These are phyloP conservation scores for Corythornis vintsioides DNA, from an alignment of 2,113 vertebrate genomes.

Conservation along the genomic window DNA sequence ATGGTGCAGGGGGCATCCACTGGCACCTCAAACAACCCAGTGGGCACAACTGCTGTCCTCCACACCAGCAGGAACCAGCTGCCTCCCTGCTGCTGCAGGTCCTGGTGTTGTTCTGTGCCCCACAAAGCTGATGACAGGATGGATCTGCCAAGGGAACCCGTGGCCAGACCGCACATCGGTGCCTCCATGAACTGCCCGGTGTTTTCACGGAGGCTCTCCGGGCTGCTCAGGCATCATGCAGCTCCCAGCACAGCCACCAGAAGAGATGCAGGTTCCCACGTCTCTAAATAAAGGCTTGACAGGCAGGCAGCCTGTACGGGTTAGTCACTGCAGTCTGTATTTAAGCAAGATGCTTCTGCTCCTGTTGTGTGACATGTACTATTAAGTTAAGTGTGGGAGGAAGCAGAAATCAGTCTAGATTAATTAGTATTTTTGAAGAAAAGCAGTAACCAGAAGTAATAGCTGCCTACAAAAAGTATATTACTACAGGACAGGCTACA, in stretches of 20 bases:
- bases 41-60: neutral
- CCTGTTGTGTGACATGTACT: neutral
- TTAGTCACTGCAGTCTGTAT: neutral
- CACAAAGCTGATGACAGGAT: neutral
- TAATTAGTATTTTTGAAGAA: neutral
- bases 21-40: neutral
- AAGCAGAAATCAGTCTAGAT: neutral
- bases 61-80: neutral
- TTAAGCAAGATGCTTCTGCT: neutral
- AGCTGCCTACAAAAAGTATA: neutral
- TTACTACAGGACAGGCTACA: neutral
- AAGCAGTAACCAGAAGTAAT: neutral
- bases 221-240: neutral
- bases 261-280: neutral
- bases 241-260: neutral
- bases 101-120: neutral
- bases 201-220: neutral
- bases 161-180: neutral
- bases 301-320: neutral
- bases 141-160: neutral
- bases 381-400: neutral
- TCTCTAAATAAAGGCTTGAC: neutral
- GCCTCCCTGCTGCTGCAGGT: neutral
- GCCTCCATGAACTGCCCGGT: neutral
- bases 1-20: neutral